Percentiles rank a stretch among this genome's conserved stretches.
phyloP scores from a whole-genome alignment of 2,797 vertebrate species.

The Paratrypauchen microcephalus region DNA sequence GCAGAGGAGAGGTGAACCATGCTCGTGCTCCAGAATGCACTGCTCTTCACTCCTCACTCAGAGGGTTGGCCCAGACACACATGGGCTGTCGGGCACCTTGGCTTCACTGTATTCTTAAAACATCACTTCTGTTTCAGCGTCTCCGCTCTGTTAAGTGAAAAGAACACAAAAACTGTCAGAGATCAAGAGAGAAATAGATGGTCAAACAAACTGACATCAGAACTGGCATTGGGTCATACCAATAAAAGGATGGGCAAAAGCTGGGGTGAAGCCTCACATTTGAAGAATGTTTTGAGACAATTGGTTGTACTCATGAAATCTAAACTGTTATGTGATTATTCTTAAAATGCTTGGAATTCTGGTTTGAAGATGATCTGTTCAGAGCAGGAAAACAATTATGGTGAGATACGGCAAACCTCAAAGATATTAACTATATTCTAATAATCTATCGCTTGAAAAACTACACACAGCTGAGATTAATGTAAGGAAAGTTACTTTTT shows the following conservation, averaged over 20 bases:
- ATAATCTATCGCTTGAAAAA: background rate
- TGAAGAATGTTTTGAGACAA: slow-evolving; percentile 9
- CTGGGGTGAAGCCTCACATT: background rate
- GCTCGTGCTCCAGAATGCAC: slow-evolving; percentile 26
- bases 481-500: background rate
- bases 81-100: slow-evolving; percentile 24
- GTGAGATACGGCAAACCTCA: background rate
- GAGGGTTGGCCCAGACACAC: slow-evolving; percentile 20
- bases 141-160: slow-evolving; percentile 36
- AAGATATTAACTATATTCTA: background rate
- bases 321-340: background rate
- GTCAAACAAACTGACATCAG: background rate
- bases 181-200: background rate
- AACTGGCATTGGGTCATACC: background rate
- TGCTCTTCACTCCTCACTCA: slow-evolving; percentile 23
- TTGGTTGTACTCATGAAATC: slow-evolving; percentile 4
- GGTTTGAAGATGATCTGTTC: background rate
- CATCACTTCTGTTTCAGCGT: slow-evolving; percentile 13
- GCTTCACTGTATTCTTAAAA: slow-evolving; percentile 29
- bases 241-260: slow-evolving; percentile 6
- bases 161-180: slow-evolving; percentile 22
- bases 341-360: background rate
- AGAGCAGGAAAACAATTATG: background rate
- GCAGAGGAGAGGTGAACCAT: slow-evolving; percentile 62
- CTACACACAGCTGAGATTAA: background rate